Evolutionary conservation across 2,888 invertebrate species (phyloP).

Genomic region (Drosophila antonietae): DNA sequence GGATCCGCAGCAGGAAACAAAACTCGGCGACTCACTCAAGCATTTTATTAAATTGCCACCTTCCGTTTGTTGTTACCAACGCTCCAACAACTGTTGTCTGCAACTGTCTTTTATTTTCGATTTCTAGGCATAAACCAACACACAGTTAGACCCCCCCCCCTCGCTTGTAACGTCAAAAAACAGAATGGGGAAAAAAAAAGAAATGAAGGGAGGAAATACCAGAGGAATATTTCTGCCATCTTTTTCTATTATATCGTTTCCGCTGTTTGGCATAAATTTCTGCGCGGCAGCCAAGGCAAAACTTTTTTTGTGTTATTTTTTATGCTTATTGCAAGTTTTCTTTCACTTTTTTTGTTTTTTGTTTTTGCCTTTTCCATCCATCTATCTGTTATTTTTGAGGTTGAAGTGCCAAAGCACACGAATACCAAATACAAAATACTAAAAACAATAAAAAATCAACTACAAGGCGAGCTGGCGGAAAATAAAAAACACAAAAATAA

Average conservation of each 20-base stretch:
- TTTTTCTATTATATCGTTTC: slow-evolving; percentile 78
- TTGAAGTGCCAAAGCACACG: slow-evolving; percentile 75
- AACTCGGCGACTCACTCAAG: slow-evolving; percentile 80
- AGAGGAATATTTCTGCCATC: slow-evolving; percentile 65
- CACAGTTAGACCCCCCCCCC: slow-evolving; percentile 2
- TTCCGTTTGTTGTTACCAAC: slow-evolving; percentile 77
- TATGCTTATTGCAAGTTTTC: slow-evolving; percentile 51
- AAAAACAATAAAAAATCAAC: slow-evolving; percentile 39
- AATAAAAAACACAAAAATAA: not conserved
- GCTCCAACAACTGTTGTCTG: slow-evolving; percentile 35
- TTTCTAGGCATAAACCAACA: slow-evolving; percentile 62
- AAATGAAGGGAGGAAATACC: slow-evolving; percentile 7
- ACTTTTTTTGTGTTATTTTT: slow-evolving; percentile 49
- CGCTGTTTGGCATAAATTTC: slow-evolving; percentile 70
- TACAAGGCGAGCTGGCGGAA: slow-evolving; percentile 28
- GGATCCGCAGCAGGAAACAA: slow-evolving; percentile 67
- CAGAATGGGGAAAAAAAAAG: not conserved
- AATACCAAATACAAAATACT: slow-evolving; percentile 56
- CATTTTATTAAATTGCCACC: slow-evolving; percentile 83
- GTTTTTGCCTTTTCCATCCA: no score
- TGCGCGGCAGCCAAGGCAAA: slow-evolving; percentile 41
- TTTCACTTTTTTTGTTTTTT: slow-evolving; percentile 7
- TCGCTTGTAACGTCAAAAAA: slow-evolving; percentile 9
- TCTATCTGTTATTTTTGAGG: slow-evolving; percentile 44
- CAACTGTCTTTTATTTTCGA: slow-evolving; percentile 65